Percentiles rank a stretch among this genome's conserved stretches.
phyloP scores from a whole-genome alignment of 1,140 invertebrate species.

The Solenopsis fugax region DNA sequence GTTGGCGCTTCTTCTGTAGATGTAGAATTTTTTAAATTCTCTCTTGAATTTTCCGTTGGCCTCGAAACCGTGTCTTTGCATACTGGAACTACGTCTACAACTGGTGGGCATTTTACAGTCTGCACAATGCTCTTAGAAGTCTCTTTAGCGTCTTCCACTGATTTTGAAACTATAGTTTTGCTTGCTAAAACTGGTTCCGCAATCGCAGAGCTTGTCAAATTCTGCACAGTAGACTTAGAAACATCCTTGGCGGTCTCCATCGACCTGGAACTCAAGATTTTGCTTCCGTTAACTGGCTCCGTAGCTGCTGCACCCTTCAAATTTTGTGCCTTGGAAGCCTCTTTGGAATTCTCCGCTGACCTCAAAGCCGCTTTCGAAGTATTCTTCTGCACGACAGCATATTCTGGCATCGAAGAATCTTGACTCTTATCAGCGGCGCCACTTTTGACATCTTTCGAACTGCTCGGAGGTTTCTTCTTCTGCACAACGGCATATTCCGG shows the following conservation, averaged over 20 bases:
- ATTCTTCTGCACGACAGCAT: slow-evolving; percentile 83
- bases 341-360: slow-evolving; percentile 19
- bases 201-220: slow-evolving; percentile 54
- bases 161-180: slow-evolving; percentile 57
- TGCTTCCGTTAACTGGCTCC: slow-evolving; percentile 67
- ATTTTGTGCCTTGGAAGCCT: slow-evolving; percentile 65
- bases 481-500: slow-evolving; percentile 85
- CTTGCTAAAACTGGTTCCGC: not conserved
- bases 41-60: slow-evolving; percentile 6
- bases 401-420: slow-evolving; percentile 80
- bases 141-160: slow-evolving; percentile 22
- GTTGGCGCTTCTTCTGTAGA: not conserved
- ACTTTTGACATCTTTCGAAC: slow-evolving; percentile 36
- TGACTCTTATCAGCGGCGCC: slow-evolving; percentile 51
- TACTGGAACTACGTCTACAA: not conserved
- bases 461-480: slow-evolving; percentile 74
- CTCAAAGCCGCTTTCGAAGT: slow-evolving; percentile 21
- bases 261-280: not conserved
- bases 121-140: not conserved
- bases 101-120: slow-evolving; percentile 29
- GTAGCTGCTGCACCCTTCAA: slow-evolving; percentile 59
- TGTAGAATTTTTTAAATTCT: slow-evolving; percentile 58
- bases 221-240: slow-evolving; percentile 65
- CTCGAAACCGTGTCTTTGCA: not conserved
- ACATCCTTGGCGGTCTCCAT: slow-evolving; percentile 31